These are phyloP conservation scores for Hermatobates lingyangjiaoensis DNA, from an alignment of 1,140 invertebrate species.

Conservation along the genomic window DNA sequence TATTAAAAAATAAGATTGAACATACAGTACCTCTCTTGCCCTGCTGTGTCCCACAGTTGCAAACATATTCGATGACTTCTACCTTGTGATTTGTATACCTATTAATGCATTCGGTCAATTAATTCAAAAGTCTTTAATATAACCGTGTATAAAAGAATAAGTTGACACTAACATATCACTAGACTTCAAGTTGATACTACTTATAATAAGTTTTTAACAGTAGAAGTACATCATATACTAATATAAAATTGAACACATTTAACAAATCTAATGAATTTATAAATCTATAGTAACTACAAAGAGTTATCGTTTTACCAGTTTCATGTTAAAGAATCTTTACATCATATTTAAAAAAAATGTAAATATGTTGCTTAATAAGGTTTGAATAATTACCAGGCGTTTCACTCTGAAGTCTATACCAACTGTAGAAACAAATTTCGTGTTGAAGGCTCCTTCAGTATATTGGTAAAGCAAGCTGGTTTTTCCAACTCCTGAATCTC, in stretches of 20 bases:
- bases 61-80: conserved; percentile 71
- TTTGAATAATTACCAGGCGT: conserved; percentile 78
- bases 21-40: conserved; percentile 79
- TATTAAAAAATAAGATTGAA: no score
- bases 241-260: no score
- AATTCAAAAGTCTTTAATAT: no score
- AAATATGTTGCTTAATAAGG: conserved; percentile 26
- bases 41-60: conserved; percentile 92
- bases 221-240: no score
- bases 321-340: background rate
- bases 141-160: no score
- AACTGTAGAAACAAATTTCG: conserved; percentile 89
- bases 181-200: no score
- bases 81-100: conserved; percentile 61
- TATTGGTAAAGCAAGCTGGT: conserved; percentile 89
- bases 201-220: no score
- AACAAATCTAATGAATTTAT: no score
- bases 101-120: no score
- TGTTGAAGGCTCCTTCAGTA: conserved; percentile 79
- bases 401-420: conserved; percentile 97
- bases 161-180: no score
- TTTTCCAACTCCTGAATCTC: conserved; percentile 84
- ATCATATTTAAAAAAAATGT: conserved; percentile 1
- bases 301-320: background rate
- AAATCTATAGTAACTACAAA: conserved; percentile 1